Evolutionary conservation across 2,113 vertebrate genomes (phyloP).

Genomic region (Propithecus coquereli): DNA sequence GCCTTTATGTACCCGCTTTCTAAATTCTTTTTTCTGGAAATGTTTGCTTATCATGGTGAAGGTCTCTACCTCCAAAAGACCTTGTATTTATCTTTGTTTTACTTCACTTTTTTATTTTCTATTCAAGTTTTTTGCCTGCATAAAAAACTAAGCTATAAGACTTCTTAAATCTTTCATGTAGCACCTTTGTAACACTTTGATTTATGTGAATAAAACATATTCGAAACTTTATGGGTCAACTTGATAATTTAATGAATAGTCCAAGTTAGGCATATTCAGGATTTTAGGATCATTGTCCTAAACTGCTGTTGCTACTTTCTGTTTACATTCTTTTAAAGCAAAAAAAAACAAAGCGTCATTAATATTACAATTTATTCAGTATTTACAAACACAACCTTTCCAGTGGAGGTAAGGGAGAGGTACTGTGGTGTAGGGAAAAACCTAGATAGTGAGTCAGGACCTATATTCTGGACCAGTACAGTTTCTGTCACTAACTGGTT

Average conservation of each 20-base stretch:
- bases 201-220: conserved; percentile 13
- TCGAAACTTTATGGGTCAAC: background rate
- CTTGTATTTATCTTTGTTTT: conserved; percentile 23
- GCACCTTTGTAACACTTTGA: background rate
- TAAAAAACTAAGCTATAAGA: background rate
- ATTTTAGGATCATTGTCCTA: conserved; percentile 12
- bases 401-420: background rate
- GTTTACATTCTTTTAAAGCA: background rate
- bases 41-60: conserved; percentile 1
- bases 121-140: background rate
- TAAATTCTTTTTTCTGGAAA: background rate
- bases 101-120: background rate
- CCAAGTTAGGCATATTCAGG: background rate
- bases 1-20: background rate
- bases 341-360: background rate
- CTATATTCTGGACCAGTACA: background rate
- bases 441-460: background rate
- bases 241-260: conserved; percentile 28
- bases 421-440: background rate
- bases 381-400: conserved; percentile 14
- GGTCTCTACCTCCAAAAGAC: background rate
- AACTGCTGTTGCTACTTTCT: background rate
- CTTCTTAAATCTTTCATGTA: conserved; percentile 12
- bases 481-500: background rate
- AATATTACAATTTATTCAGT: background rate